Conservation (phyloP, 2,888 invertebrate genomes). For the Nomada fucata region DNA sequence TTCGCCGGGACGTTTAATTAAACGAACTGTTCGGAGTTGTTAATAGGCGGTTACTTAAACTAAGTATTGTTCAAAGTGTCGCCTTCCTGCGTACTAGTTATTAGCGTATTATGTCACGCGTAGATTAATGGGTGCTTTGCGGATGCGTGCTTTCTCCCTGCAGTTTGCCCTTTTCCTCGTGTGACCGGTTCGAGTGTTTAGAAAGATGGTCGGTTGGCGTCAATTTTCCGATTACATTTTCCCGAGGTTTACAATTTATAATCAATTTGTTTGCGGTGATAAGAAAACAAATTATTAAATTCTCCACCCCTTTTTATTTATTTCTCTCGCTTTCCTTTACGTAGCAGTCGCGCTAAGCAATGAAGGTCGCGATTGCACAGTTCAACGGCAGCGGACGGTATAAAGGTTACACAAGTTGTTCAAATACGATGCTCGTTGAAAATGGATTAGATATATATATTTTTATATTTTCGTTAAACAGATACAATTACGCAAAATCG, state of each 20-base stretch:
- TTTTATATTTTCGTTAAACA: no score
- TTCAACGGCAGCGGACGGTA: neutral
- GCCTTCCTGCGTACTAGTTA: neutral
- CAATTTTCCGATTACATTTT: neutral
- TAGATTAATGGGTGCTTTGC: neutral
- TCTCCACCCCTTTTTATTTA: neutral
- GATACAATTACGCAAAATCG: no score
- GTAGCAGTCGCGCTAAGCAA: neutral
- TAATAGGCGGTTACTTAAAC: neutral
- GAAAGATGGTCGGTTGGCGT: neutral
- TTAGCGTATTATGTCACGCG: conserved; percentile 3
- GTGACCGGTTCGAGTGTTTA: no score
- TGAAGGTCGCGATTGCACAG: neutral
- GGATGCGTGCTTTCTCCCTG: neutral
- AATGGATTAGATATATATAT: no score
- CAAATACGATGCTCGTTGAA: neutral
- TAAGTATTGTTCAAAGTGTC: neutral
- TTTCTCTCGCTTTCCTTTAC: neutral
- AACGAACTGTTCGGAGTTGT: neutral
- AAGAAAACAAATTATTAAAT: neutral
- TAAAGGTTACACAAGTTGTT: neutral
- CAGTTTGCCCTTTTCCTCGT: neutral
- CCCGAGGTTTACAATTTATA: no score
- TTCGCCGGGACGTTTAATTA: neutral
- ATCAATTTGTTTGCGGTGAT: neutral